Base-by-base conservation (phyloP, 2,113 vertebrate species). In the Actenoides lindsayi region DNA sequence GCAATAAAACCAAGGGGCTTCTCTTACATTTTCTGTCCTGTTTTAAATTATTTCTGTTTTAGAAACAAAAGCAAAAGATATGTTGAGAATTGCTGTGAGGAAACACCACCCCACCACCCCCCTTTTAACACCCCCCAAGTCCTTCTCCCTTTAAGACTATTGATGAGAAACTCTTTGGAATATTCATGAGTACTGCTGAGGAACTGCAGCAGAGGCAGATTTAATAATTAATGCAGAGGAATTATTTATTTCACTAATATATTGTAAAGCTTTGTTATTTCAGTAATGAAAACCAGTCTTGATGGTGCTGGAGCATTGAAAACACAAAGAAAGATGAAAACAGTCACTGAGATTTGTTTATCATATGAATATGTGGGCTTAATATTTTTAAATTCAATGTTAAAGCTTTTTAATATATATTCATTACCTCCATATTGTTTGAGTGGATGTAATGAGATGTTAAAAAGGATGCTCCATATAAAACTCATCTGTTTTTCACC, bases 181-280 rank as follows among this genome's bases (percentile, higher is more conserved):
- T 96, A 95, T 93, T 57, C 30, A 87, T 95, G 70, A 94, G 30
- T 83, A 75, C 92, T 92, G 37, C 84, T 23, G 30, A 93, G 59
- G 64, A 90, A 75, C n/a, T 93, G 46, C 67, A 91, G 84, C 71
- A 94, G 94, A 93, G 80, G 93, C 69, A 89, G 77, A 90, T 93
- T 97, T 91, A 97, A 97, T 97, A 95, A 97, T 98, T 97, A 94
- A 97, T 96, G 96, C 77, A 95, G 8, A 39, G 93, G 65, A 83
- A 90, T 94, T 93, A 92, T 97, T 97, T 97, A 97, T 95, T 95
- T 96, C 73, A 73, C 82, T 90, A 96, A 97, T 97, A 96, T 93
- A 59, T 93, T 84, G 42, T 75, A 93, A 94, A 87, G 75, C 62
- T 90, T 95, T 9, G 0, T 95, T 74, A 93, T 95, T 83, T 92